Conservation (phyloP, 2,888 invertebrate genomes). For the Pyrochroa serraticornis region DNA sequence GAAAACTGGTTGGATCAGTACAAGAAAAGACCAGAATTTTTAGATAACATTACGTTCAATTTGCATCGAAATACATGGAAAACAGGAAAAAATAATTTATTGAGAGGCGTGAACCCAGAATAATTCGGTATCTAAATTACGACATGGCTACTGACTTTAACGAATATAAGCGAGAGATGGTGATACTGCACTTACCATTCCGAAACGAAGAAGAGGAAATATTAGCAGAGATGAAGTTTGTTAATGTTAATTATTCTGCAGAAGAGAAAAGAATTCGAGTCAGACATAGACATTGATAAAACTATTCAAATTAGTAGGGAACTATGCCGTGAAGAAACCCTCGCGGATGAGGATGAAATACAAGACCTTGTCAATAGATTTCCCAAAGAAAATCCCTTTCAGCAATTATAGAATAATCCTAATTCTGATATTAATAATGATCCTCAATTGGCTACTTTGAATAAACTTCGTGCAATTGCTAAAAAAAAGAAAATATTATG, state of each 20-base stretch:
- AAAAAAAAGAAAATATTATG: no score
- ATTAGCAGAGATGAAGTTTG: no score
- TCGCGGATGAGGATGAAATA: constrained; percentile 26
- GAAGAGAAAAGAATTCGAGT: constrained; percentile 51
- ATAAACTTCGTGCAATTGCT: no score
- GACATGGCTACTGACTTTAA: constrained; percentile 45
- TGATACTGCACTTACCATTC: constrained; percentile 50
- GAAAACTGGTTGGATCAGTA: constrained; percentile 55
- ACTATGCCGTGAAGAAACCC: constrained; percentile 34
- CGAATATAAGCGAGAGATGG: constrained; percentile 52
- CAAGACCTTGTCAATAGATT: constrained; percentile 31
- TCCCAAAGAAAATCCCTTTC: no score
- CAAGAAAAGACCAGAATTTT: constrained; percentile 50
- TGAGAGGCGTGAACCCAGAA: constrained; percentile 37
- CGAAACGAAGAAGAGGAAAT: no score
- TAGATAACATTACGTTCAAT: constrained; percentile 50
- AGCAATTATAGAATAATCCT: no score
- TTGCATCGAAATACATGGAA: constrained; percentile 46
- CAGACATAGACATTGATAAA: constrained; percentile 45
- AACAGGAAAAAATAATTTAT: constrained; percentile 21
- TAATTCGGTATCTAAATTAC: constrained; percentile 52
- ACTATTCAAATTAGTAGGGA: constrained; percentile 52
- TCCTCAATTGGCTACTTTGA: no score
- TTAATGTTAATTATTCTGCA: no score
- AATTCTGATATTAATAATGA: no score